phyloP scores from a whole-genome alignment of 2,113 vertebrate species.

The Lophura nycthemera region DNA sequence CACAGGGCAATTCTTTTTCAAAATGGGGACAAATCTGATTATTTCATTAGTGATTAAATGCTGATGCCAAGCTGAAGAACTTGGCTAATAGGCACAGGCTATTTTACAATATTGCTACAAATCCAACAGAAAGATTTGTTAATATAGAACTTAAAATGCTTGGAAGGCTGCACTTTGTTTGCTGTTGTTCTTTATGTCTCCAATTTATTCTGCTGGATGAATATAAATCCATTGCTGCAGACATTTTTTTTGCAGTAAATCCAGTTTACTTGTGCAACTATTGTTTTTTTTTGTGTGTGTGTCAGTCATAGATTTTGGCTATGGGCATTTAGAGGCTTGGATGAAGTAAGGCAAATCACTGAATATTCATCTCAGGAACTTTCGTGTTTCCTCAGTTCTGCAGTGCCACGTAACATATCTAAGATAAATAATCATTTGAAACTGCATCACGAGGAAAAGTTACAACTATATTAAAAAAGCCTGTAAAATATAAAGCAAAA shows the following conservation, averaged over 20 bases:
- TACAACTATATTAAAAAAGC: neutral
- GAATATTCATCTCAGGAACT: neutral
- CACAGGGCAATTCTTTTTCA: neutral
- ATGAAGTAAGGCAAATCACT: neutral
- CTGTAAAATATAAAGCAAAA: neutral
- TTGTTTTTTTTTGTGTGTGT: neutral
- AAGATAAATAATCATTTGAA: neutral
- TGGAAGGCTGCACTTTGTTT: neutral
- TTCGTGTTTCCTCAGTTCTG: neutral
- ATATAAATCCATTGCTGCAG: neutral
- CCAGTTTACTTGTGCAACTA: neutral
- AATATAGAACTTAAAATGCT: neutral
- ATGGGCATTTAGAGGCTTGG: neutral
- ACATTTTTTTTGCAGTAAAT: neutral
- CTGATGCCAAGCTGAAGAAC: neutral
- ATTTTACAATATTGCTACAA: rapidly evolving
- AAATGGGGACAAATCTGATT: neutral
- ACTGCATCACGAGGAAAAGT: neutral
- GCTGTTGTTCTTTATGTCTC: neutral
- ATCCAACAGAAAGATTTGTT: neutral
- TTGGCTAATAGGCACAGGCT: rapidly evolving
- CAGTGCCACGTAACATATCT: neutral
- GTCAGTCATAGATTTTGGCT: neutral
- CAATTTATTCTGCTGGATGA: neutral
- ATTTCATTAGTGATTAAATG: neutral